phyloP scores from a whole-genome alignment of 2,797 vertebrate species.

The Squalus acanthias region DNA sequence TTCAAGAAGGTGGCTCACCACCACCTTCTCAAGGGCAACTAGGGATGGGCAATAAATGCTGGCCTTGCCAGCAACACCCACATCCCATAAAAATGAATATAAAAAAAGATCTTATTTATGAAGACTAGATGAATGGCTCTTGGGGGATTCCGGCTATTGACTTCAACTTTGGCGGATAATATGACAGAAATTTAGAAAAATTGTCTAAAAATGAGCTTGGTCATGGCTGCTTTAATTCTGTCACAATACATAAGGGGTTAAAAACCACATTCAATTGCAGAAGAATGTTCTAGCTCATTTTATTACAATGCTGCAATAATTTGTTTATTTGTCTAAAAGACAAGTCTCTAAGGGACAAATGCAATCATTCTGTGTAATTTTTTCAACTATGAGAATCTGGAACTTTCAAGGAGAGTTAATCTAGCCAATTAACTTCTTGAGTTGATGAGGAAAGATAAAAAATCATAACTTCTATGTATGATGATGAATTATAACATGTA shows the following conservation, averaged over 20 bases:
- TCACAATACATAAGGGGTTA: not conserved
- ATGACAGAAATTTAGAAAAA: not conserved
- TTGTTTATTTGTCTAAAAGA: not conserved
- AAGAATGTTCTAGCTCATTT: not conserved
- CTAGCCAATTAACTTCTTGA: not conserved
- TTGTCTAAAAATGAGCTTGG: not conserved
- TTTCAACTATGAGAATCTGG: not conserved
- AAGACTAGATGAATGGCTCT: not conserved
- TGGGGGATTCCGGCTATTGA: not conserved
- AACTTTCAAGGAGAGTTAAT: not conserved
- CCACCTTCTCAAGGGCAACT: no score
- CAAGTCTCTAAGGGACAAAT: not conserved
- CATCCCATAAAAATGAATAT: no score
- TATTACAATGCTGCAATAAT: not conserved
- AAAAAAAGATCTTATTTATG: no score
- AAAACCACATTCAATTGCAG: not conserved
- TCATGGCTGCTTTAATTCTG: not conserved
- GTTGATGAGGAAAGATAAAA: not conserved
- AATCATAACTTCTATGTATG: not conserved
- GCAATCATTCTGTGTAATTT: not conserved
- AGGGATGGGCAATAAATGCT: no score
- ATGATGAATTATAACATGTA: not conserved
- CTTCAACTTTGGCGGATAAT: not conserved
- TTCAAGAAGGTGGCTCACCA: no score
- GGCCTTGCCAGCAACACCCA: no score